Conservation (phyloP, 2,113 vertebrate genomes). For the Equus przewalskii region DNA sequence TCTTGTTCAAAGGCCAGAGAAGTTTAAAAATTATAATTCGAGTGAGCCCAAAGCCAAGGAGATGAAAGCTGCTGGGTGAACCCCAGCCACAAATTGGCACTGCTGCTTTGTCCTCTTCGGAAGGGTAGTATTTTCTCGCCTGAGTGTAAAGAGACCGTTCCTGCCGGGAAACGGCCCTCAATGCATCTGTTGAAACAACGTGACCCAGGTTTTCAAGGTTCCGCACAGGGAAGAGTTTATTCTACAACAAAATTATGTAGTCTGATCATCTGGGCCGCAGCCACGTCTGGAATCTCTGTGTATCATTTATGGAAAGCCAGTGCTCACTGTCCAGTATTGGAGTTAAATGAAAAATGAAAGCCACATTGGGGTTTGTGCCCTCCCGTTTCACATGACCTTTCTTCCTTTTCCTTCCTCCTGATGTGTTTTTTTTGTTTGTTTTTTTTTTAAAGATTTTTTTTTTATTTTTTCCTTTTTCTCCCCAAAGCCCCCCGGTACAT, state of each 20-base stretch:
- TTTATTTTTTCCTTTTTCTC: too few species aligned
- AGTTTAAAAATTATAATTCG: background rate
- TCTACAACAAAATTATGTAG: background rate
- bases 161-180: background rate
- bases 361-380: accelerated
- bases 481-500: too few species aligned
- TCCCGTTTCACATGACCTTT: background rate
- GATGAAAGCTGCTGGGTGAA: background rate
- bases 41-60: background rate
- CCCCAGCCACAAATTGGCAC: background rate
- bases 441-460: too few species aligned
- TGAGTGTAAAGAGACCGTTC: background rate
- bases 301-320: accelerated
- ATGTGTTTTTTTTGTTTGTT: background rate
- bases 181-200: background rate
- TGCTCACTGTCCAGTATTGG: background rate
- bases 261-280: background rate
- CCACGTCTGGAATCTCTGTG: background rate
- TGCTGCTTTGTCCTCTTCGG: background rate
- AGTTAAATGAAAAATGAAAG: background rate
- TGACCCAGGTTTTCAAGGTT: too few species aligned
- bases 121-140: background rate
- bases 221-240: background rate
- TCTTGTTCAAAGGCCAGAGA: background rate
- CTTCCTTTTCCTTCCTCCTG: background rate